These are phyloP conservation scores for Amblyjoppa proteus DNA, from an alignment of 2,888 invertebrate genomes.

Conservation along the genomic window DNA sequence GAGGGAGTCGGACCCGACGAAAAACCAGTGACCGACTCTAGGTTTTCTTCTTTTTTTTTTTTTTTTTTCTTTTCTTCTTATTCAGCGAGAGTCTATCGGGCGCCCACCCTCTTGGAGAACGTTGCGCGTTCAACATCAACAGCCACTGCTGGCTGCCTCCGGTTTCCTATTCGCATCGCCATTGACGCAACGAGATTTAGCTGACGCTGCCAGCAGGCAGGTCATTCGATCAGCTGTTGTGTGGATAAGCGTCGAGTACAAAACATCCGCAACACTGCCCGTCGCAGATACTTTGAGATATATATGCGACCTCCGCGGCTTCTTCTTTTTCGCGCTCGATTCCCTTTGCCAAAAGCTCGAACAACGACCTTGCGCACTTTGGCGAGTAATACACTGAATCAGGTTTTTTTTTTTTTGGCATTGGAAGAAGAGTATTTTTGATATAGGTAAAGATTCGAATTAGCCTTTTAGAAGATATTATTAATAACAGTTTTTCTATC, in stretches of 20 bases:
- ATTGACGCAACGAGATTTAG: conserved; percentile 64
- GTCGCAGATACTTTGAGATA: neutral
- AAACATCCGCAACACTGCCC: neutral
- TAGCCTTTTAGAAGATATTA: too few species aligned
- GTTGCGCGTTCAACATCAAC: conserved; percentile 52
- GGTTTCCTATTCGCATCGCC: conserved; percentile 51
- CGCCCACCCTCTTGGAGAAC: conserved; percentile 57
- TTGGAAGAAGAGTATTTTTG: neutral
- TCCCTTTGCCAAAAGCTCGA: neutral
- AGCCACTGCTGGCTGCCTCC: conserved; percentile 25
- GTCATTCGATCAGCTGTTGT: conserved; percentile 65
- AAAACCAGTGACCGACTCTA: conserved; percentile 62
- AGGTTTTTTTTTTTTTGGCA: neutral
- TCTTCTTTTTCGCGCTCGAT: neutral
- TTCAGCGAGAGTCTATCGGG: conserved; percentile 21
- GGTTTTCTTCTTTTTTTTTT: conserved; percentile 32
- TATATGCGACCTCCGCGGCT: neutral
- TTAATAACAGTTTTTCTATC: neutral
- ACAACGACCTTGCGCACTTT: conserved; percentile 11
- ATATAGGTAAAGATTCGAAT: neutral
- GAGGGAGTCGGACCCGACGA: conserved; percentile 53
- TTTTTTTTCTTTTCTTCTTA: conserved; percentile 31
- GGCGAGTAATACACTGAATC: neutral
- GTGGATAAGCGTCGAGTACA: neutral
- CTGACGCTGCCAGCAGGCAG: conserved; percentile 51